Conservation (phyloP, 2,797 vertebrate genomes). For the Enteromius viviparus region DNA sequence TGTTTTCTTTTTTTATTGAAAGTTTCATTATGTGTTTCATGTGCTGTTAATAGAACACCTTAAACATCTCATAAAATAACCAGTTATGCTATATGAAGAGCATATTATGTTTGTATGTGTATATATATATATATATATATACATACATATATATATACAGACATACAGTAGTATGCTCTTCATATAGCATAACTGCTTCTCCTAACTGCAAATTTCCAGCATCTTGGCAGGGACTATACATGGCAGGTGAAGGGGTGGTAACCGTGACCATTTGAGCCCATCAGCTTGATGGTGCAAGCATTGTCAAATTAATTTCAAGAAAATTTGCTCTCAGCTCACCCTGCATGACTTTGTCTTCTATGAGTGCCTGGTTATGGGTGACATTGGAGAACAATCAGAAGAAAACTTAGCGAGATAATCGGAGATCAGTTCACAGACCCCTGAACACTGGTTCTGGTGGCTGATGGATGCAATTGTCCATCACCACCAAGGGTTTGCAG, state of each 20-base stretch:
- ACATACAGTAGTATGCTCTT: neutral
- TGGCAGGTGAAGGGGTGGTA: neutral
- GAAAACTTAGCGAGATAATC: slow-evolving; percentile 6
- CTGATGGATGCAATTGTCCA: slow-evolving; percentile 25
- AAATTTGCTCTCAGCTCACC: neutral
- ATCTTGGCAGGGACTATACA: neutral
- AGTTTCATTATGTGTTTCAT: too few species aligned
- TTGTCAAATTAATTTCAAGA: neutral
- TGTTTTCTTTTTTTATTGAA: too few species aligned
- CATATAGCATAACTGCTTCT: neutral
- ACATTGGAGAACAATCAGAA: neutral
- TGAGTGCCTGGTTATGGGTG: neutral
- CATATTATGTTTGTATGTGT: neutral
- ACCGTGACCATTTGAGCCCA: neutral
- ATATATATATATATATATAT: too few species aligned
- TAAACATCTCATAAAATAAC: too few species aligned
- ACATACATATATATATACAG: too few species aligned
- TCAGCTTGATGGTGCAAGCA: neutral
- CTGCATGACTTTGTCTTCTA: neutral
- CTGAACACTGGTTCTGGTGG: slow-evolving; percentile 9
- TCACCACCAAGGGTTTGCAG: neutral
- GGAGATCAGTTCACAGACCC: slow-evolving; percentile 4
- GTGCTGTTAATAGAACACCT: too few species aligned
- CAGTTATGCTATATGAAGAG: neutral
- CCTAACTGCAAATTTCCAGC: neutral